Evolutionary conservation across 1,140 invertebrate species (phyloP), one percentile per base, ranked within the genome.

Genomic region (Magallana gigas): DNA sequence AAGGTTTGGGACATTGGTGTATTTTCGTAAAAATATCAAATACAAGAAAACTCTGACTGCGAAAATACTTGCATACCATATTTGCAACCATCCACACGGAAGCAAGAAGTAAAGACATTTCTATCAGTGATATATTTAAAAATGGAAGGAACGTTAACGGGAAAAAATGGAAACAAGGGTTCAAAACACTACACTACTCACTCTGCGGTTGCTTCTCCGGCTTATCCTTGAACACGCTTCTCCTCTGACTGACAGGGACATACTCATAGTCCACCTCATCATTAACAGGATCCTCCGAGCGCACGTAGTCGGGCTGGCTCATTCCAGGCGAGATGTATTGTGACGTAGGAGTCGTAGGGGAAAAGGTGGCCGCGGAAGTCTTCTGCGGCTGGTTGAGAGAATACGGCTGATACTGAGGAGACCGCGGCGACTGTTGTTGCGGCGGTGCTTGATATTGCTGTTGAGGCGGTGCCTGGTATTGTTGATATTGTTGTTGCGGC

Each of bases 261-360:
- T 88, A 89, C 29, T 90, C 89, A 81, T 89, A 91, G 14, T 91
- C 89, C 23, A 76, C 68, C 62, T 92, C 91, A 84, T 92, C 91
- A 23, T 84, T 86, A 14, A 91, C 89, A 1, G 88, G 88, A 56
- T 89, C 88, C n/a, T 85, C 84, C 36, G 88, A 57, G 62, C 88
- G 86, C 14, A 89, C 86, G 85, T 89, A 89, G 60, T 87, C 86
- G 5, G 88, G 88, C 62, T 89, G 88, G 36, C 83, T 58, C 48
- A 85, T 59, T 62, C 86, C 85, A 18, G 81, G 85, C 57, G 76
- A 81, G 18, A 76, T 59, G 76, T 83, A 48, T 29, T 85, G 71
- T 64, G n/a, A 83, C 16, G 85, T 84, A 64, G 87, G 83, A 57
- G 18, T 83, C 81, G 48, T 8, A 12, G 81, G 81, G 57, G 81